Base-by-base conservation (phyloP, 2,113 vertebrate genomes). In the Cynocephalus volans region DNA sequence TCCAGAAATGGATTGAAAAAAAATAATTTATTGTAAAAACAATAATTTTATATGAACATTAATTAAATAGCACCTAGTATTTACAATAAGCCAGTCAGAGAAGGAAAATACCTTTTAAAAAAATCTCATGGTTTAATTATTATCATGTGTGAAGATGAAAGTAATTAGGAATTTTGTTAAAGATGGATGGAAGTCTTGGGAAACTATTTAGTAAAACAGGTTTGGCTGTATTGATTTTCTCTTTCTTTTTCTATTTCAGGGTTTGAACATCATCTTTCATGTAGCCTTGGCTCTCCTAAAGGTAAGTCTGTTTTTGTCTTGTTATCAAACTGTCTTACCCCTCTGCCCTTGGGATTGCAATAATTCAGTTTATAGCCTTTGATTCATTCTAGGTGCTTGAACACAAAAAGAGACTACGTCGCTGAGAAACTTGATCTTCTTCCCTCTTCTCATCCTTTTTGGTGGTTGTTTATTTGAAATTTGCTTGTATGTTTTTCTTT, bases 221-320 rank as follows among this genome's bases (percentile, higher is more conserved):
- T 81, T 6, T 72, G 24, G 26, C 56, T 36, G 10, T 88, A 33
- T 70, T 97, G 82, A 97, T 54, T 88, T 77, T 95, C 76, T 88
- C 72, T 95, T 86, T 98, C 21, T 90, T 76, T 99, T 56, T 98
- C 64, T n/a, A 92, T 98, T 98, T 67, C 97, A 99, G 99, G 99
- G 99, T 95, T 98, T 99, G 98, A 99, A 99, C 98, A 99, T 99
- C 95, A 99, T 99, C 98, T 99, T 99, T 98, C 99, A 99, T 0
- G 99, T 99, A 84, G 99, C 99, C 33, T 98, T 99, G 99, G 99
- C 99, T 96, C 99, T 99, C 81, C 98, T 99, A 82, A 99, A 99
- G 99, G 99, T 99, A 98, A 98, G 99, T 89, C 17, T n/a, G 12
- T 86, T 73, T 97, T 97, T 24, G 58, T 81, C 17, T 83, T 62